Conservation (phyloP, 1,140 invertebrate species). For the Bombus impatiens region DNA sequence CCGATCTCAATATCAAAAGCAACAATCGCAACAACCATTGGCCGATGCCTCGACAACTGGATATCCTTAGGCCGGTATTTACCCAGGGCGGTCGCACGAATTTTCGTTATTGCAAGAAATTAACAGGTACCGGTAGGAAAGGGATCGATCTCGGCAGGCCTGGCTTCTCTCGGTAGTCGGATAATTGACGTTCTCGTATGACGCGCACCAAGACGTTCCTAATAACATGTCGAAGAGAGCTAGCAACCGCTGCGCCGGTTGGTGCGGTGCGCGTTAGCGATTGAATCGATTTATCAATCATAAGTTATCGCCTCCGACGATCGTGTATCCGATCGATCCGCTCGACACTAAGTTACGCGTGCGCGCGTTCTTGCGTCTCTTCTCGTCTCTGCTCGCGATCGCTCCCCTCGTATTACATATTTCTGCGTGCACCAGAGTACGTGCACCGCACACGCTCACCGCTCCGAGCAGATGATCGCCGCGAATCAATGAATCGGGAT, state of each 20-base stretch:
- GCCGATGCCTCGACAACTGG: neutral
- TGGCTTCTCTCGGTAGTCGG: constrained; percentile 39
- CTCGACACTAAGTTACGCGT: constrained; percentile 41
- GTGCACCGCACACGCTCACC: neutral
- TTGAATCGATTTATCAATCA: constrained; percentile 63
- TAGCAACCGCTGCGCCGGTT: constrained; percentile 12
- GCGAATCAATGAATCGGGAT: constrained; percentile 49
- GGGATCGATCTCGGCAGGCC: neutral
- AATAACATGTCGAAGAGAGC: constrained; percentile 45
- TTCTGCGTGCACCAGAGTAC: constrained; percentile 9
- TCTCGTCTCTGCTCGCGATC: neutral
- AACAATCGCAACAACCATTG: too few relatives aligned
- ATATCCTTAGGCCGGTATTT: neutral
- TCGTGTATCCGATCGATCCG: constrained; percentile 34
- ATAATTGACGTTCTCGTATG: constrained; percentile 52
- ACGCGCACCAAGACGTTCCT: constrained; percentile 35
- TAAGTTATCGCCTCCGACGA: constrained; percentile 51
- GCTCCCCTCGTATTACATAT: constrained; percentile 22
- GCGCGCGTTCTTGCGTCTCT: neutral
- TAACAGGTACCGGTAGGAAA: constrained; percentile 19
- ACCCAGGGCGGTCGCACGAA: neutral
- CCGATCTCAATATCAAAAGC: neutral
- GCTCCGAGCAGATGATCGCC: neutral
- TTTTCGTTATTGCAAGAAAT: constrained; percentile 39
- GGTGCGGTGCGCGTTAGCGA: constrained; percentile 33